Evolutionary conservation across 2,888 invertebrate species (phyloP).

Genomic region (Dynastes tityus): DNA sequence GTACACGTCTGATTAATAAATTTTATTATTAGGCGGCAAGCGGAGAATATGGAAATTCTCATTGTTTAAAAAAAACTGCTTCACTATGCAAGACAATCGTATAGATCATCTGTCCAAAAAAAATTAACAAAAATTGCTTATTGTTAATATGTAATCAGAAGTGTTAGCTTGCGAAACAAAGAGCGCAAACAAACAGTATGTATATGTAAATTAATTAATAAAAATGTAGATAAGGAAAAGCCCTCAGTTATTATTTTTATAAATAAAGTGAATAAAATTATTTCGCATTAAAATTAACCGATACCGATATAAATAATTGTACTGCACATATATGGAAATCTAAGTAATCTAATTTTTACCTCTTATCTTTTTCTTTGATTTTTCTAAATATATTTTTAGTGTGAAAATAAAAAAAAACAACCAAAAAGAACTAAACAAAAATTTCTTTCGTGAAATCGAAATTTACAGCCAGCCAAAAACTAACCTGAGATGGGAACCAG

Average conservation of each 20-base stretch:
- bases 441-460: neutral
- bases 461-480: conserved; percentile 68
- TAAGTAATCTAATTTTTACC: conserved; percentile 2
- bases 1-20: conserved; percentile 60
- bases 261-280: conserved; percentile 2
- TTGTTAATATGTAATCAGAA: conserved; percentile 57
- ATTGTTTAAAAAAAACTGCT: conserved; percentile 41
- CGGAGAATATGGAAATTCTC: conserved; percentile 29
- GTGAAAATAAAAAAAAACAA: conserved; percentile 10
- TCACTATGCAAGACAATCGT: neutral
- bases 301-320: conserved; percentile 50
- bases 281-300: conserved; percentile 30
- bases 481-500: conserved; percentile 93
- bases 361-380: conserved; percentile 20
- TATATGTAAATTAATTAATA: conserved; percentile 21
- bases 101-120: conserved; percentile 13
- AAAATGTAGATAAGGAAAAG: conserved; percentile 68
- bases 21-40: conserved; percentile 48
- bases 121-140: conserved; percentile 14
- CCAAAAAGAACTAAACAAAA: conserved; percentile 15
- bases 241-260: conserved; percentile 64
- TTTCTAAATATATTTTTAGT: conserved; percentile 12
- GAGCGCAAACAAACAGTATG: conserved; percentile 40
- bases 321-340: neutral
- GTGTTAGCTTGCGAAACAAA: conserved; percentile 59